Evolutionary conservation across 30 jellyfish, hydroid and myxozoan species (phyloP).

Genomic region (Clytia hemisphaerica): DNA sequence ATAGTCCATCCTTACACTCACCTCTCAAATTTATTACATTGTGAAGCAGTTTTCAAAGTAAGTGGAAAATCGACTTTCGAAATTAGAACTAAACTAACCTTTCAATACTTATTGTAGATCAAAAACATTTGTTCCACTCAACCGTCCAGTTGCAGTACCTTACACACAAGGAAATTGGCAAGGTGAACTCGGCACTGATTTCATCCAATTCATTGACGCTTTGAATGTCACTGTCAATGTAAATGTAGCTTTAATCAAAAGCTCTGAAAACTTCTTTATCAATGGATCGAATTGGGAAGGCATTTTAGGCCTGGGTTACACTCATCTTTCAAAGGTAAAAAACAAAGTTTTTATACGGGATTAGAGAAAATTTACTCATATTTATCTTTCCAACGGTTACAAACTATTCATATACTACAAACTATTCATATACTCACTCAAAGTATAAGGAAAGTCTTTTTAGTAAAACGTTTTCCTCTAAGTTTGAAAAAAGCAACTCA

Average conservation of each 20-base stretch:
- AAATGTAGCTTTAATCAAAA: conserved; percentile 74
- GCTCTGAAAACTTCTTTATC: conserved; percentile 91
- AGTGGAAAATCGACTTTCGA: no score
- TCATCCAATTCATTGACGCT: conserved; percentile 74
- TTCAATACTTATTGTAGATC: conserved; percentile 43
- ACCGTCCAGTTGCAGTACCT: conserved; percentile 98
- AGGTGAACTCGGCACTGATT: conserved; percentile 91
- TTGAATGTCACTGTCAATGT: conserved; percentile 89
- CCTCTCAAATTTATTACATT: no score
- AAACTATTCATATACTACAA: not conserved
- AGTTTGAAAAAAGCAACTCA: no score
- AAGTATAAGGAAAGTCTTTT: no score
- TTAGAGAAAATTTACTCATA: not conserved
- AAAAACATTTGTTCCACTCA: conserved; percentile 64
- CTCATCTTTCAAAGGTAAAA: conserved; percentile 86
- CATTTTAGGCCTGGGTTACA: conserved; percentile 94
- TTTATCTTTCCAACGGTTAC: not conserved
- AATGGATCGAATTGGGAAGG: conserved; percentile 99
- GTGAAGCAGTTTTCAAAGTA: no score
- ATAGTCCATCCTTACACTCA: no score
- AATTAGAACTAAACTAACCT: no score
- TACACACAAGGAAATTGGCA: conserved; percentile 99
- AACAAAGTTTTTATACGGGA: no score
- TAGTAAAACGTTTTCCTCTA: no score
- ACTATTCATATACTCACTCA: not conserved